Evolutionary conservation across 2,113 vertebrate genomes (phyloP).

Genomic region (Furnarius figulus): DNA sequence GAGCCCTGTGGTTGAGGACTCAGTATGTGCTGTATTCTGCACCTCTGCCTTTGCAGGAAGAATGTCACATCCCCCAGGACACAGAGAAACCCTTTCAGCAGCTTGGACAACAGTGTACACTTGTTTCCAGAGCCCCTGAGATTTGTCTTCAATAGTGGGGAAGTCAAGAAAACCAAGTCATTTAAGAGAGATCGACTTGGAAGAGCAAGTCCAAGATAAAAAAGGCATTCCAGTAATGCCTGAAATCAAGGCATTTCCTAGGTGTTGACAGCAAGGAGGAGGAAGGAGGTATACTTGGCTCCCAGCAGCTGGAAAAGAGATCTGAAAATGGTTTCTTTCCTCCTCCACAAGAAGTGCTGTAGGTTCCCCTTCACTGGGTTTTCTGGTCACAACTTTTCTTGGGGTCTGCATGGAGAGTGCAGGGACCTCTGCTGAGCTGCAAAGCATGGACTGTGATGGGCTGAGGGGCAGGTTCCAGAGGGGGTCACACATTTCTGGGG

Average conservation of each 20-base stretch:
- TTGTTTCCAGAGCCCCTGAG: neutral
- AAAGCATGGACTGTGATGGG: neutral
- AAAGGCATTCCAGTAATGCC: neutral
- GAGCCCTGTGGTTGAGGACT: neutral
- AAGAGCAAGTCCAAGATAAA: slow-evolving; percentile 6
- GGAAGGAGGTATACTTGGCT: slow-evolving; percentile 34
- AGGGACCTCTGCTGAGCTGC: neutral
- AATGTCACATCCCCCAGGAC: neutral
- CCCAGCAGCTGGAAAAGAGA: slow-evolving; percentile 26
- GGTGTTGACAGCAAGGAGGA: slow-evolving; percentile 49
- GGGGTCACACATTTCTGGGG: neutral
- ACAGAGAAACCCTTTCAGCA: neutral
- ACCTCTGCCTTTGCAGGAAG: neutral
- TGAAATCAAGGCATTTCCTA: neutral
- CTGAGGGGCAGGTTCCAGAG: neutral
- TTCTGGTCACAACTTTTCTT: neutral
- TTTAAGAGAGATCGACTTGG: neutral
- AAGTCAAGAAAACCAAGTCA: neutral
- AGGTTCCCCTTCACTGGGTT: neutral
- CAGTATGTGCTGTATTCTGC: neutral
- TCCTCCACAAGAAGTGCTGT: neutral
- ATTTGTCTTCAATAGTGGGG: neutral
- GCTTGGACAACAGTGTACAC: neutral
- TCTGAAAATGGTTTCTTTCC: neutral
- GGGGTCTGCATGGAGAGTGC: neutral